Percentiles rank a stretch among this genome's conserved stretches.
Conservation (phyloP, 2,888 invertebrate genomes). For the Panopea generosa region DNA sequence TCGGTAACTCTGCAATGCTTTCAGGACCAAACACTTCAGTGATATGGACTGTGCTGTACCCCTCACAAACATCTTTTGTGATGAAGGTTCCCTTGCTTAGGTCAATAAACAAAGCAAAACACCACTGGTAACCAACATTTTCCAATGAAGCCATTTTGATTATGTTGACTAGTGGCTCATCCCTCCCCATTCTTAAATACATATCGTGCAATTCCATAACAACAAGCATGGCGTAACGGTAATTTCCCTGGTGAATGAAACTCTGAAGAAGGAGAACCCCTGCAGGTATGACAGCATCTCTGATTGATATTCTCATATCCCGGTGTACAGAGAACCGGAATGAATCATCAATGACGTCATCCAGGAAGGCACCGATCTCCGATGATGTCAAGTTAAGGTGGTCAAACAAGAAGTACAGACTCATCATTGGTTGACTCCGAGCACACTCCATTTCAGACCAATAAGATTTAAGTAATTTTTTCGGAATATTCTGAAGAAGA, state of each 20-base stretch:
- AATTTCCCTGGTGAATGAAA: neutral
- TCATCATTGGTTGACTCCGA: constrained; percentile 9
- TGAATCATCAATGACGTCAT: constrained; percentile 30
- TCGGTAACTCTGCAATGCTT: constrained; percentile 1
- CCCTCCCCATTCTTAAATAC: neutral
- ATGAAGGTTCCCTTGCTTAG: neutral
- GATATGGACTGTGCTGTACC: neutral
- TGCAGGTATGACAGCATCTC: neutral
- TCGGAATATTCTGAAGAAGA: constrained; percentile 8
- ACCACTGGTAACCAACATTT: constrained; percentile 15
- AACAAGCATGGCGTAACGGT: neutral
- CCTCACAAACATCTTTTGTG: neutral
- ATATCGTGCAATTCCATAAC: neutral
- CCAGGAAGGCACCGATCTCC: constrained; percentile 27
- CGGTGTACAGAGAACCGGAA: too few species aligned
- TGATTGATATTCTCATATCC: neutral
- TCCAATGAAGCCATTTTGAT: neutral
- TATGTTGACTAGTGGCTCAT: neutral
- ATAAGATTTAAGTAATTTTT: neutral
- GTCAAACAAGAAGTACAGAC: constrained; percentile 33
- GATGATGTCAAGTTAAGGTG: constrained; percentile 17
- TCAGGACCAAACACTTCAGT: constrained; percentile 29
- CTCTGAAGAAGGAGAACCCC: neutral
- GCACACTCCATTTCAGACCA: constrained; percentile 6
- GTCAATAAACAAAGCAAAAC: constrained; percentile 12